phyloP scores from a whole-genome alignment of 2,888 invertebrate species.

The Gastracanthus pulcherrimus region DNA sequence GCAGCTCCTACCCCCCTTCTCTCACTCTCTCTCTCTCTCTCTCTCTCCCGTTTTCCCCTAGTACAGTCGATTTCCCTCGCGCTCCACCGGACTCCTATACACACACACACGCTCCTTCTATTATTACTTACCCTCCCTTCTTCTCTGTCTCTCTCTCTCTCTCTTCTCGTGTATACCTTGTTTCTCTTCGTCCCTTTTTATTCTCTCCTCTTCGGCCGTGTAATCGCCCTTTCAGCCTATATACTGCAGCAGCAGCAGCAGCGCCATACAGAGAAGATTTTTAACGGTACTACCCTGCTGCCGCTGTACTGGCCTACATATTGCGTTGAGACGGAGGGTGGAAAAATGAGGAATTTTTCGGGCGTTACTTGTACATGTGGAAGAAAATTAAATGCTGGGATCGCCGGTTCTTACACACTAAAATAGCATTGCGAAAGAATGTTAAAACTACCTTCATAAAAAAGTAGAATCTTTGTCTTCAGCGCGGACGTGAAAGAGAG shows the following conservation, averaged over 20 bases:
- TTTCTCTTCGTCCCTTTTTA: constrained; percentile 8
- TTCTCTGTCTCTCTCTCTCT: constrained; percentile 34
- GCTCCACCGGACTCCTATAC: not conserved
- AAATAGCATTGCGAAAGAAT: no score
- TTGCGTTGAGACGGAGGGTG: not conserved
- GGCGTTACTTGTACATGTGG: no score
- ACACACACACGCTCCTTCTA: constrained; percentile 13
- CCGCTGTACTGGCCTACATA: not conserved
- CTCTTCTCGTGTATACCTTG: constrained; percentile 11
- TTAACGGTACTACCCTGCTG: not conserved
- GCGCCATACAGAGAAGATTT: not conserved
- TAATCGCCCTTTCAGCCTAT: constrained; percentile 14
- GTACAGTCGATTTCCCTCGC: not conserved
- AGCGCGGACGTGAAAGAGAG: no score
- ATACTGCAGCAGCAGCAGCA: not conserved
- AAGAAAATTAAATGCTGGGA: no score
- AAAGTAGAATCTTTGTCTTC: no score
- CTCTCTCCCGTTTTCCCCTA: constrained; percentile 15
- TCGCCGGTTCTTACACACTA: no score
- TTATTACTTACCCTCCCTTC: constrained; percentile 37
- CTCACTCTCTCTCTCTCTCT: not conserved
- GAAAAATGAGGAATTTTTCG: constrained; percentile 14
- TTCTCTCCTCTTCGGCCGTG: constrained; percentile 39
- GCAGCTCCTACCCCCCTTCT: no score
- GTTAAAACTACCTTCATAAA: no score